Evolutionary conservation across 2,797 vertebrate species (phyloP), one percentile per base, ranked within the genome.

Genomic region (Acipenser oxyrinchus): DNA sequence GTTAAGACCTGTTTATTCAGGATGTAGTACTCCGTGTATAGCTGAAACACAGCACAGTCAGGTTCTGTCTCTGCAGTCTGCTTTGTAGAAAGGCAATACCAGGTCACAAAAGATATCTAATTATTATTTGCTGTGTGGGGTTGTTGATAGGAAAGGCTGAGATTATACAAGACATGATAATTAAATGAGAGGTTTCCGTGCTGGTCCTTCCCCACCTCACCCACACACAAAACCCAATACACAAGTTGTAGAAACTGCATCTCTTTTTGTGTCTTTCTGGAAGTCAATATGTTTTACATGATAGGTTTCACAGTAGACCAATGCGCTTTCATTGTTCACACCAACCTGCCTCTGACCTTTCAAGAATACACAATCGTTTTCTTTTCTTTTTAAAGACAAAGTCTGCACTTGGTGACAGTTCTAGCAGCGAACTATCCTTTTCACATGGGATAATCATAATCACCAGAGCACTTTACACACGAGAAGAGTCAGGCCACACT

Each of bases 391-490:
- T 72, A 75, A 70, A 74, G 75, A 72, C 74, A 76, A 76, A 77
- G 76, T 67, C 74, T 70, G 73, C 74, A 73, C 71, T 71, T 72
- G 74, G 72, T 79, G 78, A 77, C 77, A 78, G 73, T 65, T 70
- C 65, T 69, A 74, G 70, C 75, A 53, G 63, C 71, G 51, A 66
- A 71, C 71, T 62, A 72, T 68, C 74, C 77, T 86, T 78, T 76
- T 65, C 68, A 74, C 75, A 70, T 69, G 70, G 71, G 66, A 74
- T 75, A 74, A 52, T 71, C 81, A 88, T 87, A 88, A 89, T 86
- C 86, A 89, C 85, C 80, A 71, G 76, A 84, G 80, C 77, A 78
- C 80, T 77, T 78, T 65, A 51, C 73, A 69, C 77, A 80, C 72
- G 72, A 83, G 82, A 84, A 79, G 76, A 74, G 83, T 65, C 69